Evolutionary conservation across 2,888 invertebrate species (phyloP), one percentile per base, ranked within the genome.

Genomic region (Drosophila testacea): DNA sequence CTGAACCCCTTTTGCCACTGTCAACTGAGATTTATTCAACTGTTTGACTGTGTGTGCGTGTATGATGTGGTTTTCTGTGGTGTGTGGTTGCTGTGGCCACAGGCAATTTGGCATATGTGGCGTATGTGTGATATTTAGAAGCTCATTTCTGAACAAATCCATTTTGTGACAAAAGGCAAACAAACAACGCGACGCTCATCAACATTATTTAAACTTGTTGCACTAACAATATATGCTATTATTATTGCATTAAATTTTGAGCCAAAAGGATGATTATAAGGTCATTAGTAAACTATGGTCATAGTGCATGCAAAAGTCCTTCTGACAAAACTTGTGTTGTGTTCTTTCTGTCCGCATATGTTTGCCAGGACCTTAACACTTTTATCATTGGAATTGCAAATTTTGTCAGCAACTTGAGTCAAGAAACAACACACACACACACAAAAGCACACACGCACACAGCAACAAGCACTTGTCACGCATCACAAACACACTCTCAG

Each of bases 301-400:
- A 68, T 51, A 38, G 34, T 36, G 64, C 60, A 60, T 34, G 60
- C 46, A 47, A 71, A 55, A 50, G 34, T 46, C 10, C 38, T 44
- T 48, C 32, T 32, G 39, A 41, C 47, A 39, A 10, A 50, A 50
- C 34, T 16, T 32, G 2, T 16, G 36, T 48, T 48, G 32, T 48
- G 47, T 32, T 48, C 27, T 44, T 27, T 38, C 6, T 0, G 50
- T 30, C 36, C 60, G 22, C 57, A 72, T 59, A 62, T 72, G 77
- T 68, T 69, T 44, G 42, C 44, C 61, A 60, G 69, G 63, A 78
- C 78, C 78, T 85, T 69, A 81, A 81, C 86, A 83, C 79, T 83
- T 84, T 83, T 59, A 75, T 73, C 82, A 83, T 83, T 82, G 77
- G 84, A 83, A 83, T 79, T 83, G 84, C 82, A 84, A 83, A 86